Conservation (phyloP, 2,797 vertebrate genomes). For the Amblyopsis hoosieri region DNA sequence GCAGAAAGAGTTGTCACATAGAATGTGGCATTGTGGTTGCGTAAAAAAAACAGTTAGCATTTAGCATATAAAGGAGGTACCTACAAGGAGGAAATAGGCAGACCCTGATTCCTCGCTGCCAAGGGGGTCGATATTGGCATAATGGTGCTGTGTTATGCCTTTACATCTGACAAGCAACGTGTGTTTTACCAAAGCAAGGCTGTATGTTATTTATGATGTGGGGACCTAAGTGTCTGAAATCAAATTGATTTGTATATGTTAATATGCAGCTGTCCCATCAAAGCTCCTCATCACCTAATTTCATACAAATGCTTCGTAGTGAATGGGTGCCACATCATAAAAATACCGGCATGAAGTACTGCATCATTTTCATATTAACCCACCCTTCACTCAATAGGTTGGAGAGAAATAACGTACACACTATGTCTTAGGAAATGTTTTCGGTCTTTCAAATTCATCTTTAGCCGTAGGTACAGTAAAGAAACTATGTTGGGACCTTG, state of each 20-base stretch:
- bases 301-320: background rate
- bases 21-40: too few relatives aligned
- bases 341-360: too few relatives aligned
- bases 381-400: too few relatives aligned
- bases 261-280: constrained; percentile 14
- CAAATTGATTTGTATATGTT: background rate
- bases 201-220: background rate
- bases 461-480: too few relatives aligned
- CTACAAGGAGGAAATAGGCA: background rate
- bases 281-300: background rate
- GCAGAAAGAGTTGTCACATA: too few relatives aligned
- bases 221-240: too few relatives aligned
- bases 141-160: background rate
- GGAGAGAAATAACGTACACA: too few relatives aligned
- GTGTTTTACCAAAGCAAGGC: constrained; percentile 2
- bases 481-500: too few relatives aligned
- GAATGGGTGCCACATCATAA: background rate
- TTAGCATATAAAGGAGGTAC: background rate
- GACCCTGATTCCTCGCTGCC: background rate
- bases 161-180: constrained; percentile 4
- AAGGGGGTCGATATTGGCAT: background rate
- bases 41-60: too few relatives aligned
- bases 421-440: too few relatives aligned
- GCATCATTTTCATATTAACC: too few relatives aligned
- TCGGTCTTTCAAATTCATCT: too few relatives aligned